These are phyloP conservation scores for Astropecten irregularis DNA, from an alignment of 53 echinoderm and acorn worm species.

Conservation along the genomic window DNA sequence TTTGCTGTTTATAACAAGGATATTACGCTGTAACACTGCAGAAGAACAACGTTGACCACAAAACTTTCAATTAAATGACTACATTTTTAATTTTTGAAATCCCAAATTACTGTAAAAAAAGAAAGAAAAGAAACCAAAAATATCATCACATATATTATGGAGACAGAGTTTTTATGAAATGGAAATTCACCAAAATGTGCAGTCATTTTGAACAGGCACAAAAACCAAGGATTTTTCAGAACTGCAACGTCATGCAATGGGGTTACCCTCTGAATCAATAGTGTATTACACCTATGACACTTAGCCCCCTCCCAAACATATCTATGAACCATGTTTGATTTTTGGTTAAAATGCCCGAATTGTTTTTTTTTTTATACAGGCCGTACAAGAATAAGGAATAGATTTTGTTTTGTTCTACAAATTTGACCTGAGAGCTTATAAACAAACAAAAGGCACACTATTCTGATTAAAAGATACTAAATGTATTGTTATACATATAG, in stretches of 20 bases:
- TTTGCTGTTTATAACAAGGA: too few relatives aligned
- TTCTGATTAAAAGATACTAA: background rate
- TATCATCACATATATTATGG: too few relatives aligned
- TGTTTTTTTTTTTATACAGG: background rate
- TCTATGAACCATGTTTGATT: background rate
- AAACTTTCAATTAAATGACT: constrained; percentile 1
- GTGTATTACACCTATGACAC: too few relatives aligned
- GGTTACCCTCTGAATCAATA: too few relatives aligned
- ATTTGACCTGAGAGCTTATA: constrained; percentile 34
- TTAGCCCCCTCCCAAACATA: too few relatives aligned
- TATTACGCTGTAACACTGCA: too few relatives aligned
- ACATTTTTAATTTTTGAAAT: constrained; percentile 38
- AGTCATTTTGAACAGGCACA: too few relatives aligned
- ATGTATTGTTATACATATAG: too few relatives aligned
- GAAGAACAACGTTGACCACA: too few relatives aligned
- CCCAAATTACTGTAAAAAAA: background rate
- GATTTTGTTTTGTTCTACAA: constrained; percentile 14
- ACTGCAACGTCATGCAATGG: too few relatives aligned
- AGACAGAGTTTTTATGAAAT: too few relatives aligned
- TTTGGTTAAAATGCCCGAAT: background rate
- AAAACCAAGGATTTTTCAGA: too few relatives aligned
- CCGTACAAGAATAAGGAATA: constrained; percentile 23
- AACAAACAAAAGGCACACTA: constrained; percentile 31
- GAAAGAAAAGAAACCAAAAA: background rate
- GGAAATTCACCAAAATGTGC: background rate